phyloP scores from a whole-genome alignment of 2,797 vertebrate species.

The Girardinus metallicus region DNA sequence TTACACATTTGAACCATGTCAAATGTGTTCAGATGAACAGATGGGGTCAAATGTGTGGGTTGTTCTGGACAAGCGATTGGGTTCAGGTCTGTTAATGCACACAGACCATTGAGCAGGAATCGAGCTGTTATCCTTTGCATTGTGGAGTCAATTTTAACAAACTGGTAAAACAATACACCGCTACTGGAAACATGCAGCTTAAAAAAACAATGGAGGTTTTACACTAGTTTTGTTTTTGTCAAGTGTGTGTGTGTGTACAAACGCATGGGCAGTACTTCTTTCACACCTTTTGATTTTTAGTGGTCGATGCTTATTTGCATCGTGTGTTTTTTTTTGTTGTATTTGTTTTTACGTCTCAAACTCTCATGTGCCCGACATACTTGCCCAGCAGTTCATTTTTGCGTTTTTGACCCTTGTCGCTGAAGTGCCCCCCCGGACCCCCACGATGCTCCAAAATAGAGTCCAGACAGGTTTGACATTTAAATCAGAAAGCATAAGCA shows the following conservation, averaged over 20 bases:
- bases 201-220: conserved; percentile 38
- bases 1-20: no score
- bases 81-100: conserved; percentile 49
- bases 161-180: conserved; percentile 70
- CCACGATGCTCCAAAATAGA: conserved; percentile 26
- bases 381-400: conserved; percentile 5
- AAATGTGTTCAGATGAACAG: no score
- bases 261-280: conserved; percentile 4
- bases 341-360: not conserved
- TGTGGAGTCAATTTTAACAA: conserved; percentile 59
- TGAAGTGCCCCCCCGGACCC: not conserved
- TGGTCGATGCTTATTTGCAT: not conserved
- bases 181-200: conserved; percentile 56
- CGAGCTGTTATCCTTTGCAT: conserved; percentile 67
- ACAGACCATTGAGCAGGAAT: conserved; percentile 62
- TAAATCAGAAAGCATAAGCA: conserved; percentile 18
- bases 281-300: conserved; percentile 1
- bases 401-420: conserved; percentile 21
- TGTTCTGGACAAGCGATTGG: conserved; percentile 51
- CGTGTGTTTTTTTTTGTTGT: conserved; percentile 6
- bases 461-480: conserved; percentile 23
- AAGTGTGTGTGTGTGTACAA: conserved; percentile 41
- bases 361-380: not conserved
- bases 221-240: conserved; percentile 51
- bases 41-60: conserved; percentile 23